These are phyloP conservation scores for Uria aalge DNA, from an alignment of 2,113 vertebrate species.

Conservation along the genomic window DNA sequence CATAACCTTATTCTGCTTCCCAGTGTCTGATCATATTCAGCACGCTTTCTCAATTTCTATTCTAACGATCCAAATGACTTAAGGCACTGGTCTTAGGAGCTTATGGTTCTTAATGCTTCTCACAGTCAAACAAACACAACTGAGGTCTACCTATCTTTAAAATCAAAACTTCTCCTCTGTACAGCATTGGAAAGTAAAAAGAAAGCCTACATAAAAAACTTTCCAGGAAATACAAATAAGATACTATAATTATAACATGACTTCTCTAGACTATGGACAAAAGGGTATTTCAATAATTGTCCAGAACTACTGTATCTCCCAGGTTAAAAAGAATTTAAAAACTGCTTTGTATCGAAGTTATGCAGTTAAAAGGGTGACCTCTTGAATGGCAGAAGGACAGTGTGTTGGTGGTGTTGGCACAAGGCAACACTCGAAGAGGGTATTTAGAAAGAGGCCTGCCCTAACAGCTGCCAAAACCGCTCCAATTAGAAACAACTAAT, in stretches of 20 bases:
- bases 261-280: not conserved
- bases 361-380: no score
- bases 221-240: not conserved
- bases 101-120: not conserved
- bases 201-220: not conserved
- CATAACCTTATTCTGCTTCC: not conserved
- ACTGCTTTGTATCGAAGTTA: not conserved
- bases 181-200: not conserved
- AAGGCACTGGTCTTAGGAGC: not conserved
- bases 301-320: not conserved
- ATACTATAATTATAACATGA: not conserved
- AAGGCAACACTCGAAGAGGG: not conserved
- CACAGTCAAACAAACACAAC: not conserved
- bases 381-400: not conserved
- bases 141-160: not conserved
- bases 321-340: not conserved
- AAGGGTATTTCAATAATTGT: not conserved
- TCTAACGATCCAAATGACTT: not conserved
- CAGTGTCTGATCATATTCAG: not conserved
- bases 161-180: not conserved
- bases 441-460: not conserved
- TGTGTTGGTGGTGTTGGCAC: not conserved
- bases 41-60: not conserved
- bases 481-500: not conserved
- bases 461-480: not conserved